Conservation (phyloP, 2,113 vertebrate species). For the Petrocephalus zakoni region DNA sequence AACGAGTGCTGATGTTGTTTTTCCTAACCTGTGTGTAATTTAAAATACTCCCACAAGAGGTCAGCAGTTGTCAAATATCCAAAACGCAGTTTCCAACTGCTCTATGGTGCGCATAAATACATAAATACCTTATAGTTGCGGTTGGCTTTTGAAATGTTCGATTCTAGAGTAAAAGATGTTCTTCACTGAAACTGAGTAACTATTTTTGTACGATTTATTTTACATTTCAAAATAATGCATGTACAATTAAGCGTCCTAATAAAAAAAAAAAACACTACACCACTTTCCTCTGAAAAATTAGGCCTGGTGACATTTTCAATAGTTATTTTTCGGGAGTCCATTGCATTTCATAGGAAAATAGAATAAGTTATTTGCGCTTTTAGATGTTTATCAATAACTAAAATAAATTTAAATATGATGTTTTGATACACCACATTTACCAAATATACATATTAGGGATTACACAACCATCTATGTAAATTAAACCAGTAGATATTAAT, state of each 20-base stretch:
- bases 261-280: neutral
- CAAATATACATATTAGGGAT: neutral
- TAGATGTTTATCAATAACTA: neutral
- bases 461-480: neutral
- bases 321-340: neutral
- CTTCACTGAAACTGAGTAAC: neutral
- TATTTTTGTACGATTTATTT: neutral
- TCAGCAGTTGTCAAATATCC: slow-evolving; percentile 14
- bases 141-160: neutral
- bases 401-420: too few species aligned
- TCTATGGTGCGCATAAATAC: neutral
- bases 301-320: neutral
- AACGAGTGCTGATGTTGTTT: neutral
- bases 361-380: neutral
- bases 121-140: neutral
- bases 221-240: neutral
- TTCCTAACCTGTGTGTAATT: neutral
- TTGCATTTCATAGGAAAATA: neutral
- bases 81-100: neutral
- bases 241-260: neutral
- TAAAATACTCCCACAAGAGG: slow-evolving; percentile 30
- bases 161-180: neutral
- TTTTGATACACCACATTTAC: neutral
- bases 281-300: neutral
- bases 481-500: neutral